Evolutionary conservation across 2,113 vertebrate genomes (phyloP), one percentile per base, ranked within the genome.

Genomic region (Albula glossodonta): DNA sequence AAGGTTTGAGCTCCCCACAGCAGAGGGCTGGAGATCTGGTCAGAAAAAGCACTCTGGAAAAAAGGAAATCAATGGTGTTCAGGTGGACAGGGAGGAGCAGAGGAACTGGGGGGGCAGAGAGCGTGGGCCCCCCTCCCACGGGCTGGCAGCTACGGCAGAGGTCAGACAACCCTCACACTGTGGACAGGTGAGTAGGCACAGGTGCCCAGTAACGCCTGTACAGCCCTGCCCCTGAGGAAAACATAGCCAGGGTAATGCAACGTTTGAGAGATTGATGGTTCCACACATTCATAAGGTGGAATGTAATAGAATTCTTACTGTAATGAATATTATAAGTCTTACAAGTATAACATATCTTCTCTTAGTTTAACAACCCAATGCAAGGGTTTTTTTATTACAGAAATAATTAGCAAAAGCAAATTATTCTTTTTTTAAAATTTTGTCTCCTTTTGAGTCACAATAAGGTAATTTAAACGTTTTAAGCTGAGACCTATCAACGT

Each of bases 1-100:
- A 89, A 92, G 91, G 90, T 91, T 91, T 66, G 80, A 86, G 81
- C 80, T 91, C 89, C 77, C 86, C 87, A 90, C 88, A 89, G 89
- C 88, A 89, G 90, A 90, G 88, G 88, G 89, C 86, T 78, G 83
- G 51, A 50, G 87, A 82, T 82, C 87, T 25, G 9, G 83, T 74
- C 9, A 56, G 88, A 84, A 89, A 60, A 89, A 91, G 88, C 74
- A 87, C 87, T 90, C 85, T 22, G 79, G 17, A 83, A 87, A 60
- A 41, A 41, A 41, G 31, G 1, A 41, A 84, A 90, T 89, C 88
- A 78, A 87, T 89, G 89, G 78, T 74, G 85, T 88, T 91, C 83
- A 87, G 84, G 66, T 13, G 60, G 81, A 41, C 79, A 17, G 25
- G 81, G 49, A 56, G 51, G 60, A 60, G 41, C n/a, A 70, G 78